Base-by-base conservation (phyloP, 2,888 invertebrate genomes). In the Cheilosia soror region DNA sequence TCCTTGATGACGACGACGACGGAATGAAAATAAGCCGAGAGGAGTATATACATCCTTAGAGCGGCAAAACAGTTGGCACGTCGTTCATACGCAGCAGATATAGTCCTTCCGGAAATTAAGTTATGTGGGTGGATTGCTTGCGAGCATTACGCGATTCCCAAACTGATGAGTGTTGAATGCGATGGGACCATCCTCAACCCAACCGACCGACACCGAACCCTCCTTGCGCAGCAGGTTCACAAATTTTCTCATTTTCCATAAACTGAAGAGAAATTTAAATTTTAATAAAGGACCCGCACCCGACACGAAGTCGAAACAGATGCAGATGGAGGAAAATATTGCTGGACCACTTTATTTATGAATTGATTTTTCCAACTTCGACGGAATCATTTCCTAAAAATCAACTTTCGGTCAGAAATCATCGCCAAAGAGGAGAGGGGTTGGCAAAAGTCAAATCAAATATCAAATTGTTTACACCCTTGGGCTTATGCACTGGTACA, bases 31-130 rank as follows among this genome's bases (percentile, higher is more conserved):
- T 11, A 63, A 72, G 27, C 40, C 40, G 37, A 40, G 44, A 73
- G 55, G 47, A 60, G 42, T 58, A 37, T 37, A 37, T 31, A 31
- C 11, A 69, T 84, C 75, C 49, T 72, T 29, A 51, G 65, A 71
- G 69, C 71, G 60, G 65, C 11, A 80, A 80, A 84, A 80, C 71
- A 60, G 66, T 76, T 72, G 77, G 76, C 72, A 85, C 77, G 72
- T 72, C 37, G 37, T 37, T 37, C 37, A 85, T 58, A 85, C 85
- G 81, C 85, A 85, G 62, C 66, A 37, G 60, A 65, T 79, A 85
- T 85, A 87, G 88, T 87, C 82, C 81, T 81, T 75, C 84, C 88
- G 88, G 88, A 88, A 88, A 88, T 88, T 87, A 87, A 87, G 88
- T 88, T 88, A 88, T 84, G 88, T 88, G 81, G 84, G 87, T 87